These are phyloP conservation scores for Scopus umbretta DNA, from an alignment of 2,113 vertebrate species.

Conservation along the genomic window DNA sequence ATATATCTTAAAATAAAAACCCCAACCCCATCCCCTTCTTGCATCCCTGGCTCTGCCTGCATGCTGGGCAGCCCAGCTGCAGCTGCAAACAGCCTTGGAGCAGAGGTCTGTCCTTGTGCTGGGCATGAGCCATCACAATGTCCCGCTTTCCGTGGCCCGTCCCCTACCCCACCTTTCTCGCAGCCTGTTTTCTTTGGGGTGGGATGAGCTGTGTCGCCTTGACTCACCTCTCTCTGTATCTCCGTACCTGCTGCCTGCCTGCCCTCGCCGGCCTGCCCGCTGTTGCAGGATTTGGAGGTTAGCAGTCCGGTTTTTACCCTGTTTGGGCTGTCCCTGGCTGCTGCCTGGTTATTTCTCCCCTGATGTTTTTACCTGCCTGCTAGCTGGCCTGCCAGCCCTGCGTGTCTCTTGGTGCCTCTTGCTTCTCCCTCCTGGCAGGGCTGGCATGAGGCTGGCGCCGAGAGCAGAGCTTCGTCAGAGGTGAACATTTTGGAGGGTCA, in stretches of 20 bases:
- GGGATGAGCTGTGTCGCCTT: neutral
- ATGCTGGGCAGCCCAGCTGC: neutral
- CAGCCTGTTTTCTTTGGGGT: neutral
- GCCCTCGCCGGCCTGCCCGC: constrained; percentile 36
- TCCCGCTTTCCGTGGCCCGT: neutral
- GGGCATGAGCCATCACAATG: fast-evolving
- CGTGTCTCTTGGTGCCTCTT: neutral
- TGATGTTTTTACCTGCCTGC: neutral
- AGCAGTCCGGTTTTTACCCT: constrained; percentile 49
- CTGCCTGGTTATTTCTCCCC: neutral
- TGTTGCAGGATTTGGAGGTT: constrained; percentile 78
- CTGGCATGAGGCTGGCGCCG: fast-evolving
- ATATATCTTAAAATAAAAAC: neutral
- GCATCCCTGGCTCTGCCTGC: neutral
- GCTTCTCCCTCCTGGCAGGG: neutral
- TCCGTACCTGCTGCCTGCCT: constrained; percentile 2
- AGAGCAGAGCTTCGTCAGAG: neutral
- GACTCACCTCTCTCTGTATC: constrained; percentile 56
- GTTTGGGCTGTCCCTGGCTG: constrained; percentile 4
- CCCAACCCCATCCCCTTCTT: fast-evolving
- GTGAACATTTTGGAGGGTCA: fast-evolving
- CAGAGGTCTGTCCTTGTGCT: fast-evolving
- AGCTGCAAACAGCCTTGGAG: neutral
- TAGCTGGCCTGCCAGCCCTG: neutral
- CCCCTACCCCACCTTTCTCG: neutral